Conservation (phyloP, 2,797 vertebrate genomes). For the Sarcoramphus papa region DNA sequence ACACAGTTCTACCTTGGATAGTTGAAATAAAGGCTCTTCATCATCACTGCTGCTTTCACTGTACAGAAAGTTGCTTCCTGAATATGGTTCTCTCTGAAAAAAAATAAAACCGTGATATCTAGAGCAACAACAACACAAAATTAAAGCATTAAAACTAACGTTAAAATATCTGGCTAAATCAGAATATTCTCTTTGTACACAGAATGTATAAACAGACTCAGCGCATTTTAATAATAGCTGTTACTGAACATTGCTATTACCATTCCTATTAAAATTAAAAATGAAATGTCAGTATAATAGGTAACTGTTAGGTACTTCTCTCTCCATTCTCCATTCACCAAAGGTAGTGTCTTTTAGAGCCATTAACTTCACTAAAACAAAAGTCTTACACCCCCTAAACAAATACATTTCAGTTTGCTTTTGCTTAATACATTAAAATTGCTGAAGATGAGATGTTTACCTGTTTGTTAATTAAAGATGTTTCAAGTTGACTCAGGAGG, state of each 20-base stretch:
- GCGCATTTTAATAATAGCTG: not conserved
- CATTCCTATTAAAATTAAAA: not conserved
- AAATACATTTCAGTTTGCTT: not conserved
- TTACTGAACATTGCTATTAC: not conserved
- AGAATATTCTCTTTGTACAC: not conserved
- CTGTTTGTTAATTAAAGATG: conserved; percentile 60
- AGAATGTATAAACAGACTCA: not conserved
- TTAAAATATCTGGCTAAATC: not conserved
- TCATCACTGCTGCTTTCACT: conserved; percentile 74
- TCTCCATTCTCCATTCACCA: not conserved
- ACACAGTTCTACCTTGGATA: conserved; percentile 73
- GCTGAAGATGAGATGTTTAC: conserved; percentile 6
- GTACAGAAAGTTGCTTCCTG: conserved; percentile 65
- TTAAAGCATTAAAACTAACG: not conserved
- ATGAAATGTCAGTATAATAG: not conserved
- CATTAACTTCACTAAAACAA: not conserved
- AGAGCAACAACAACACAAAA: not conserved
- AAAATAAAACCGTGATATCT: not conserved
- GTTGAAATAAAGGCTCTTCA: conserved; percentile 70
- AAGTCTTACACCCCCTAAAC: not conserved
- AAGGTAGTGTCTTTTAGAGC: not conserved
- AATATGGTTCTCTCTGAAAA: conserved; percentile 66
- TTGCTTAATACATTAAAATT: not conserved
- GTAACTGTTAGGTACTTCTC: not conserved
- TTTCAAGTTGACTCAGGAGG: conserved; percentile 58